Percentiles rank a stretch among this genome's conserved stretches.
phyloP scores from a whole-genome alignment of 2,888 invertebrate genomes.

The Diaperis boleti region DNA sequence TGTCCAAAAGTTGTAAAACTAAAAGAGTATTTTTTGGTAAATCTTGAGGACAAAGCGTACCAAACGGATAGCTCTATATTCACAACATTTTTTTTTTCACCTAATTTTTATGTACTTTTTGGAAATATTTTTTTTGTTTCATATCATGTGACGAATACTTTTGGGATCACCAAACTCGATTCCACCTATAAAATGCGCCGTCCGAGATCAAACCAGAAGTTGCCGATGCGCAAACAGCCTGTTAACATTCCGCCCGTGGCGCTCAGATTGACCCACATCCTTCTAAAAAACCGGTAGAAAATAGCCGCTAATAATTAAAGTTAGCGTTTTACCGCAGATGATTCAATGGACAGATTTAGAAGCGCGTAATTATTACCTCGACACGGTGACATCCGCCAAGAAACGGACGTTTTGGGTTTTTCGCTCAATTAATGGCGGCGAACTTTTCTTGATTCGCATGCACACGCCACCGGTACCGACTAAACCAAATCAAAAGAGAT shows the following conservation, averaged over 20 bases:
- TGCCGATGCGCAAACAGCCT: conserved; percentile 1
- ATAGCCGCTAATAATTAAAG: conserved; percentile 18
- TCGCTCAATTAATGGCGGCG: conserved; percentile 19
- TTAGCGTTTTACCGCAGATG: conserved; percentile 19
- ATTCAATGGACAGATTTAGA: conserved; percentile 12
- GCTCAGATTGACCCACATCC: conserved; percentile 6
- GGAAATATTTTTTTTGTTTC: too few species aligned
- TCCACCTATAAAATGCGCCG: too few species aligned
- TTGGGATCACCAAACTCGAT: too few species aligned
- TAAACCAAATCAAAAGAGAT: conserved; percentile 56
- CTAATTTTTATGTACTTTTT: too few species aligned
- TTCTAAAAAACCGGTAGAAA: conserved; percentile 22
- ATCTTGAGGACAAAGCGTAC: too few species aligned
- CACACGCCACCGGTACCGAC: conserved; percentile 37
- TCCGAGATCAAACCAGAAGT: neutral
- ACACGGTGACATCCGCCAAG: neutral
- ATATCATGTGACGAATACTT: too few species aligned
- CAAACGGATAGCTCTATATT: too few species aligned
- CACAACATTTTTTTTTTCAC: too few species aligned
- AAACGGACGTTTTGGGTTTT: conserved; percentile 1
- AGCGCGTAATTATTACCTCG: conserved; percentile 4
- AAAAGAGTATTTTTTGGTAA: too few species aligned
- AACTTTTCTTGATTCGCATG: conserved; percentile 14
- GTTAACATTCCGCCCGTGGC: neutral
- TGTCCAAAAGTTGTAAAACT: too few species aligned